Conservation (phyloP, 2,888 invertebrate genomes). For the Eristalinus sepulchralis region DNA sequence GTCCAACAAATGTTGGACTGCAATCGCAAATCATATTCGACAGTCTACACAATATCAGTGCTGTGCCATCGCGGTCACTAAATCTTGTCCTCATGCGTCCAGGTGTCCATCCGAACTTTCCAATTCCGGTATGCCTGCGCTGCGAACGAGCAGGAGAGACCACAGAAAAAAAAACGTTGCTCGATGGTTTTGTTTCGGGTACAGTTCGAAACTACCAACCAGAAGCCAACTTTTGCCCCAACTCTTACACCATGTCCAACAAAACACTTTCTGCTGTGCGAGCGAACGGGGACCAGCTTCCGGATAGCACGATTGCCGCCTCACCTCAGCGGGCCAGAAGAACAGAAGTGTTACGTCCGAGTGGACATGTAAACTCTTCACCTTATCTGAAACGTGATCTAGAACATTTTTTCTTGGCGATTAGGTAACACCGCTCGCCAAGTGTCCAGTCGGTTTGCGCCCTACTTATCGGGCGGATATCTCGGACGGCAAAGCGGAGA, state of each 20-base stretch:
- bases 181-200: neutral
- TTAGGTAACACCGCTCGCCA: conserved; percentile 58
- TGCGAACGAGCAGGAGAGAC: neutral
- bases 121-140: neutral
- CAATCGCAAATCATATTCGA: conserved; percentile 44
- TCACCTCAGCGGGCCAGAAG: conserved; percentile 10
- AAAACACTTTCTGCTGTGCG: conserved; percentile 53
- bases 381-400: conserved; percentile 57
- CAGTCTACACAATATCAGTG: conserved; percentile 23
- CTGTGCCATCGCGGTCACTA: conserved; percentile 24
- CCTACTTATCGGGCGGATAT: conserved; percentile 47
- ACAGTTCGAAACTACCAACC: conserved; percentile 8
- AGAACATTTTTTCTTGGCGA: conserved; percentile 40
- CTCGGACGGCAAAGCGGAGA: conserved; percentile 64
- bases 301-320: conserved; percentile 10
- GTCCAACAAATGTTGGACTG: conserved; percentile 36
- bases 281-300: conserved; percentile 44
- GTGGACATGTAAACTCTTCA: conserved; percentile 53
- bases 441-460: conserved; percentile 42
- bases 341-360: conserved; percentile 47
- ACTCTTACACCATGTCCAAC: conserved; percentile 52
- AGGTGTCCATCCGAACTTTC: conserved; percentile 21
- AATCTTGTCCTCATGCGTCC: conserved; percentile 19
- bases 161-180: no score
- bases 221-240: conserved; percentile 47